These are phyloP conservation scores for Suncus etruscus DNA, from an alignment of 2,113 vertebrate species.

Conservation along the genomic window DNA sequence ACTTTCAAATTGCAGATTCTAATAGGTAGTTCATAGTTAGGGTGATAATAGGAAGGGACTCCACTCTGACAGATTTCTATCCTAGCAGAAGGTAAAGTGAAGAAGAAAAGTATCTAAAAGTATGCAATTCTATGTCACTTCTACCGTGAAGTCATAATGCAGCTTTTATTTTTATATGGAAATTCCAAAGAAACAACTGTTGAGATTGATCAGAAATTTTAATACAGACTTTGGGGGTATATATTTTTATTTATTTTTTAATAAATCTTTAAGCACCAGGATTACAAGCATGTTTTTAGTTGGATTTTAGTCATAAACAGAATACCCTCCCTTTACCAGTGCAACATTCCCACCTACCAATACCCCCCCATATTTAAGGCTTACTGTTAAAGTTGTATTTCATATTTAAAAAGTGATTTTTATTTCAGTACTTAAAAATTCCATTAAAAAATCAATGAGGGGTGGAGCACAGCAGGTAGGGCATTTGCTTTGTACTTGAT, in stretches of 20 bases:
- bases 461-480: too few species aligned
- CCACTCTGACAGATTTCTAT: neutral
- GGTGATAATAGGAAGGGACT: neutral
- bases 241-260: too few species aligned
- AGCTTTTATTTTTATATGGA: too few species aligned
- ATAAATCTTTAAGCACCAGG: too few species aligned
- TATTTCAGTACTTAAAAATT: neutral
- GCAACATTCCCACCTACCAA: too few species aligned
- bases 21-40: neutral
- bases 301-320: too few species aligned
- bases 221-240: neutral
- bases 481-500: too few species aligned
- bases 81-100: neutral
- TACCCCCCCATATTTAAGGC: too few species aligned
- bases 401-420: neutral
- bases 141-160: neutral
- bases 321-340: too few species aligned
- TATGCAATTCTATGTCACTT: too few species aligned
- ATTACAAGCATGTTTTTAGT: too few species aligned
- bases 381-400: neutral
- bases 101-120: neutral
- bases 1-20: neutral
- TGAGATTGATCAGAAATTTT: neutral
- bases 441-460: neutral
- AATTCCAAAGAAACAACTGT: neutral